These are phyloP conservation scores for Trichogramma evanescens DNA, from an alignment of 2,888 invertebrate species.

Conservation along the genomic window DNA sequence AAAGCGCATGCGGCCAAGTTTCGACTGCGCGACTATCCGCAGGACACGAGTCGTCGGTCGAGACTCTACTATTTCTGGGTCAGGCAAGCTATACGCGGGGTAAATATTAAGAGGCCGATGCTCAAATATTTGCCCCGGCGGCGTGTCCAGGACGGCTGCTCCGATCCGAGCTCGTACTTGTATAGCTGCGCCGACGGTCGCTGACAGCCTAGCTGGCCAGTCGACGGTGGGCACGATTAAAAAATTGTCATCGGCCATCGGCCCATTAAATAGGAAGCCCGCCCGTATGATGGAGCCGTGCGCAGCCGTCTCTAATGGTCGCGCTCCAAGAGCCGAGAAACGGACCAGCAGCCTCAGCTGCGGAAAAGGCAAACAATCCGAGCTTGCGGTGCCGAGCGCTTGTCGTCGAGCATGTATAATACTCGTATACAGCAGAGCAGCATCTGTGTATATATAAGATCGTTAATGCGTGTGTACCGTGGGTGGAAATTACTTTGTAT, in stretches of 20 bases:
- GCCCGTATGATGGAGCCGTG: background rate
- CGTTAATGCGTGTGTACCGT: too few relatives aligned
- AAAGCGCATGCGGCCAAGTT: conserved; percentile 44
- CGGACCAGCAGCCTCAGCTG: too few relatives aligned
- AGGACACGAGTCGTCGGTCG: conserved; percentile 13
- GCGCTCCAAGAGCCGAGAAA: too few relatives aligned
- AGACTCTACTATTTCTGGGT: background rate
- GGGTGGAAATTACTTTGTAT: too few relatives aligned
- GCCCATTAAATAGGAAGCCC: background rate
- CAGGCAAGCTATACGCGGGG: background rate
- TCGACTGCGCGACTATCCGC: conserved; percentile 19
- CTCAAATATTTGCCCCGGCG: conserved; percentile 45
- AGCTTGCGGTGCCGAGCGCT: too few relatives aligned
- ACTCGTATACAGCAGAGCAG: too few relatives aligned
- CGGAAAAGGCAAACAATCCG: too few relatives aligned
- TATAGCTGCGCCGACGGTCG: background rate
- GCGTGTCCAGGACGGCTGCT: conserved; percentile 27
- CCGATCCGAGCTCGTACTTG: too few relatives aligned
- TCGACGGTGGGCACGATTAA: background rate
- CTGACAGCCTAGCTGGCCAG: background rate
- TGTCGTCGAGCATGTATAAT: too few relatives aligned
- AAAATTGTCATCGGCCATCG: conserved; percentile 1
- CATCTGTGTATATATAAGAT: too few relatives aligned
- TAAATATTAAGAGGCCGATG: conserved; percentile 32
- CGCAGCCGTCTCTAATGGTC: too few relatives aligned